phyloP scores from a whole-genome alignment of 2,113 vertebrate genomes.

The Datnioides undecimradiatus region DNA sequence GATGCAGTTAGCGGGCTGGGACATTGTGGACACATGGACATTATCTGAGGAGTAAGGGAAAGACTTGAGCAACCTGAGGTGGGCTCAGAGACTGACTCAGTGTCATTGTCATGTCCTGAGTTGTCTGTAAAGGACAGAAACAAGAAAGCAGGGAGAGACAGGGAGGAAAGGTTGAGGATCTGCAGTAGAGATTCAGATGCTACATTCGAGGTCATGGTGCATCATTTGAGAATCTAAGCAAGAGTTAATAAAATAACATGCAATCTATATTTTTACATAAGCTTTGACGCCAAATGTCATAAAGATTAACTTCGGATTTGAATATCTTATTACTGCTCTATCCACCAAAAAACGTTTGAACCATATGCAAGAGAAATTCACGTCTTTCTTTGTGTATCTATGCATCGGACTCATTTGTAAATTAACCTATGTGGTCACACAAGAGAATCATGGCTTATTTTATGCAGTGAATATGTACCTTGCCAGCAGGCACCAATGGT shows the following conservation, averaged over 20 bases:
- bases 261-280: conserved; percentile 4
- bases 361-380: background rate
- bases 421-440: background rate
- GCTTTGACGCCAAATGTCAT: background rate
- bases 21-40: conserved; percentile 71
- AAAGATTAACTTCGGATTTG: background rate
- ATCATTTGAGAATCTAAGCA: conserved; percentile 36
- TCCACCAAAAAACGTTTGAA: background rate
- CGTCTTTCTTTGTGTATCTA: background rate
- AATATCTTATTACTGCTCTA: background rate
- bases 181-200: conserved; percentile 62
- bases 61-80: conserved; percentile 93
- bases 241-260: conserved; percentile 38
- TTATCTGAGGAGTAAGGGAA: conserved; percentile 77
- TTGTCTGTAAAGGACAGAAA: conserved; percentile 95
- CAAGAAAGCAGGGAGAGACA: conserved; percentile 86
- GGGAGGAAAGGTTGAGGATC: conserved; percentile 75
- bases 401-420: background rate
- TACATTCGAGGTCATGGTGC: conserved; percentile 41
- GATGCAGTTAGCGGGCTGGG: conserved; percentile 74
- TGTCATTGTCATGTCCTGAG: conserved; percentile 97
- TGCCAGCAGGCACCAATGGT: conserved; percentile 98
- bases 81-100: conserved; percentile 91
- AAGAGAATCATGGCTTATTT: background rate
- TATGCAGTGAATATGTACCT: conserved; percentile 82